Evolutionary conservation across 2,888 invertebrate genomes (phyloP).

Genomic region (Perizoma flavofasciatum): DNA sequence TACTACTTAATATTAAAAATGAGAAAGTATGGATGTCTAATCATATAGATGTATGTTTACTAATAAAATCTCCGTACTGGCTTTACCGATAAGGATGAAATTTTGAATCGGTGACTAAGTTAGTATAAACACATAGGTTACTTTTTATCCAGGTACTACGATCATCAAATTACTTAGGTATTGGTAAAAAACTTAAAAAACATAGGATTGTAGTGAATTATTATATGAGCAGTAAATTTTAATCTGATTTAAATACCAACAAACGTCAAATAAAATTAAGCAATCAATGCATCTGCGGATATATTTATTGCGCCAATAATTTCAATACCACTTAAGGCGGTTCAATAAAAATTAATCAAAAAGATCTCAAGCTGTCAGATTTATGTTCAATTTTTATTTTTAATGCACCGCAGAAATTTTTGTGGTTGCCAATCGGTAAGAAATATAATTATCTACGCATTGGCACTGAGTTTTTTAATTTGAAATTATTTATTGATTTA

Average conservation of each 20-base stretch:
- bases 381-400: conserved; percentile 28
- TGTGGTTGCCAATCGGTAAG: conserved; percentile 14
- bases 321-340: conserved; percentile 37
- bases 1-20: too few species aligned
- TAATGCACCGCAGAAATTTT: conserved; percentile 18
- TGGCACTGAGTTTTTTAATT: neutral
- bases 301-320: conserved; percentile 58
- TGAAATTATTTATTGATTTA: conserved; percentile 1
- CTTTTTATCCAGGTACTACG: too few species aligned
- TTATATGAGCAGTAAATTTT: neutral
- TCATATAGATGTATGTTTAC: too few species aligned
- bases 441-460: neutral
- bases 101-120: too few species aligned
- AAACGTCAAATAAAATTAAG: conserved; percentile 56
- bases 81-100: too few species aligned
- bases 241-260: conserved; percentile 34
- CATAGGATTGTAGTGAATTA: too few species aligned
- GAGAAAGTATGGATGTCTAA: too few species aligned
- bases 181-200: too few species aligned
- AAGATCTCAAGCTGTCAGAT: conserved; percentile 35
- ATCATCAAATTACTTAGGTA: too few species aligned
- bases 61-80: too few species aligned
- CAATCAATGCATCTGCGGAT: conserved; percentile 48
- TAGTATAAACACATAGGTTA: too few species aligned
- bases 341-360: conserved; percentile 32